Conservation (phyloP, 2,888 invertebrate species). For the Nomada lathburiana region DNA sequence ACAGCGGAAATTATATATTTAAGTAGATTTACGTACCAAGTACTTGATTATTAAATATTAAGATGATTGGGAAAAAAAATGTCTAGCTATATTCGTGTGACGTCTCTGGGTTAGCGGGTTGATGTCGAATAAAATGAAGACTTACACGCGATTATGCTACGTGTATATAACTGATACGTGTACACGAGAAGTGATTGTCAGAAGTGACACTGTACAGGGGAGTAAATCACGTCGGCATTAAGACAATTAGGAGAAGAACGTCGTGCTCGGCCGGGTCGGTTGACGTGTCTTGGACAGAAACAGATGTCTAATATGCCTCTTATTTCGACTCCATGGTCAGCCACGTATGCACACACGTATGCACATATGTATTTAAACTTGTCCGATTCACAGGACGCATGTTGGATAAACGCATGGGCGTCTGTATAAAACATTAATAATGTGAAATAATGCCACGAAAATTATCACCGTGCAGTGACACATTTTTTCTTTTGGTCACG, state of each 20-base stretch:
- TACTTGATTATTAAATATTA: not conserved
- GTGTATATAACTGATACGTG: conserved; percentile 46
- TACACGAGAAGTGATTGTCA: conserved; percentile 55
- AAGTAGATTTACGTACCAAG: not conserved
- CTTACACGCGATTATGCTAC: conserved; percentile 51
- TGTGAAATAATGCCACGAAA: conserved; percentile 23
- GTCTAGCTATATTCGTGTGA: conserved; percentile 26
- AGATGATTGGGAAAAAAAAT: conserved; percentile 12
- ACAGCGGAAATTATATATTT: not conserved
- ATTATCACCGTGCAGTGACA: conserved; percentile 11
- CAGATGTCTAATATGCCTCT: conserved; percentile 59
- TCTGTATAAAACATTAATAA: conserved; percentile 35
- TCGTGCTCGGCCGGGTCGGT: conserved; percentile 42
- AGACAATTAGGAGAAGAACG: conserved; percentile 74
- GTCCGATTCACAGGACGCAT: conserved; percentile 44
- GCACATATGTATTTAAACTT: conserved; percentile 37
- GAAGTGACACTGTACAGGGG: conserved; percentile 63
- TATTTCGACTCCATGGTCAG: conserved; percentile 59
- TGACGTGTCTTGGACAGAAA: conserved; percentile 52
- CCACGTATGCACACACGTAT: conserved; percentile 8
- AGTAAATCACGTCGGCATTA: conserved; percentile 78
- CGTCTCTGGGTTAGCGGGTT: conserved; percentile 68
- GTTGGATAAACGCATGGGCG: conserved; percentile 57
- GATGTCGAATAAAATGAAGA: conserved; percentile 64
- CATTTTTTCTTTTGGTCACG: not conserved